Evolutionary conservation across 2,797 vertebrate species (phyloP).

Genomic region (Rhincodon typus): DNA sequence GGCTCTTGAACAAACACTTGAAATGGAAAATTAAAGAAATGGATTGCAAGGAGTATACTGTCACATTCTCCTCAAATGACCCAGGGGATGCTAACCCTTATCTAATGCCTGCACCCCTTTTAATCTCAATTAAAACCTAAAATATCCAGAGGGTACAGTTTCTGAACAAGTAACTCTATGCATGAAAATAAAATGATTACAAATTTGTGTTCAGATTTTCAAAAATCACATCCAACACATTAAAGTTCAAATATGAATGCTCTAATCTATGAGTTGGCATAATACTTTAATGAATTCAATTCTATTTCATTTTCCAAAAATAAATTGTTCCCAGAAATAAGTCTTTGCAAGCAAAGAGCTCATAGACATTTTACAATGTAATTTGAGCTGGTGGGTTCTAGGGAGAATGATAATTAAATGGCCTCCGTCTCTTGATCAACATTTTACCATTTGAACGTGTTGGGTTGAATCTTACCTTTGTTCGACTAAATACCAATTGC

Average conservation of each 20-base stretch:
- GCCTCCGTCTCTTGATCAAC: neutral
- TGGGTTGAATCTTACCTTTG: no score
- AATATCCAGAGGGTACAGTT: neutral
- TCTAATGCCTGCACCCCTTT: constrained; percentile 31
- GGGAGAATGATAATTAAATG: no score
- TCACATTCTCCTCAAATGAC: constrained; percentile 10
- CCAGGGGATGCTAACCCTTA: neutral
- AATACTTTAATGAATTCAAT: neutral
- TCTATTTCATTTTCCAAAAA: neutral
- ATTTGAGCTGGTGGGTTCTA: no score
- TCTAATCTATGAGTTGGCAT: neutral
- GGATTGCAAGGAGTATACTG: neutral
- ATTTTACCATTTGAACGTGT: neutral
- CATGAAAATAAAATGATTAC: constrained; percentile 18
- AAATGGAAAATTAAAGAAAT: constrained; percentile 16
- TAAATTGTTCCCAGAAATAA: neutral
- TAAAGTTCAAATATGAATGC: constrained; percentile 22
- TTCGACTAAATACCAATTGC: no score
- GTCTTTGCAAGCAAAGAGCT: neutral
- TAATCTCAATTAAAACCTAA: constrained; percentile 34
- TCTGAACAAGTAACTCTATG: constrained; percentile 3
- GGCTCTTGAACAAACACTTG: constrained; percentile 10
- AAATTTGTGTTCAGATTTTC: constrained; percentile 19
- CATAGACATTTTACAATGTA: neutral
- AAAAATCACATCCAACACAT: neutral